phyloP scores from a whole-genome alignment of 2,888 invertebrate species.

The Parasteatoda lunata region DNA sequence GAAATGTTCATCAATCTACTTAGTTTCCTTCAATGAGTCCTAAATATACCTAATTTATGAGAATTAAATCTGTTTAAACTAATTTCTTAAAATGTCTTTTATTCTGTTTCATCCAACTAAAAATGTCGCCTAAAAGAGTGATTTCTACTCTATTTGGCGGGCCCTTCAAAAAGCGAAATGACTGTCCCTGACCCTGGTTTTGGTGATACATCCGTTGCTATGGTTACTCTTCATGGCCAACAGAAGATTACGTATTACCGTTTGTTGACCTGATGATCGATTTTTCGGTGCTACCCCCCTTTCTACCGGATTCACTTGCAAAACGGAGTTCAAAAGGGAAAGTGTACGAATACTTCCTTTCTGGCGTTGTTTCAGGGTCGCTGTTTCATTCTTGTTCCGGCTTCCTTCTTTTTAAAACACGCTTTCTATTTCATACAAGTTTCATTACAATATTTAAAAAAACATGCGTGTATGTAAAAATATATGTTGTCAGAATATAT shows the following conservation, averaged over 20 bases:
- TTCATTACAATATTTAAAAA: no score
- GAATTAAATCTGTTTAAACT: no score
- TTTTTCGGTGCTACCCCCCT: conserved; percentile 43
- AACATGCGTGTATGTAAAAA: no score
- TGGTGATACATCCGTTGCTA: conserved; percentile 63
- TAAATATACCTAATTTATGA: no score
- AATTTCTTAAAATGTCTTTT: no score
- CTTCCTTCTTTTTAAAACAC: conserved; percentile 7
- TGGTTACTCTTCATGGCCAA: conserved; percentile 65
- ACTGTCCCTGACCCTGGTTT: conserved; percentile 66
- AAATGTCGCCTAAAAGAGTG: neutral
- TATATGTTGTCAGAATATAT: no score
- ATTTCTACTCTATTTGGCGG: neutral
- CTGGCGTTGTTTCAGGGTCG: conserved; percentile 27
- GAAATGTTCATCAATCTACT: no score
- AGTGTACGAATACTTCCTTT: conserved; percentile 28
- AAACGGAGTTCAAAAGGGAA: conserved; percentile 23
- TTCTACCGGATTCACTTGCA: conserved; percentile 4
- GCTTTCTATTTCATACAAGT: conserved; percentile 9
- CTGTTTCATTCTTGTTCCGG: conserved; percentile 9
- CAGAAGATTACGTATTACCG: conserved; percentile 63
- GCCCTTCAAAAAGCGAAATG: conserved; percentile 22
- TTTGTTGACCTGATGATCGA: conserved; percentile 69
- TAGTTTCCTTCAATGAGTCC: no score
- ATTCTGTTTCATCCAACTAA: no score